Base-by-base conservation (phyloP, 2,888 invertebrate species). In the Thyatira batis region DNA sequence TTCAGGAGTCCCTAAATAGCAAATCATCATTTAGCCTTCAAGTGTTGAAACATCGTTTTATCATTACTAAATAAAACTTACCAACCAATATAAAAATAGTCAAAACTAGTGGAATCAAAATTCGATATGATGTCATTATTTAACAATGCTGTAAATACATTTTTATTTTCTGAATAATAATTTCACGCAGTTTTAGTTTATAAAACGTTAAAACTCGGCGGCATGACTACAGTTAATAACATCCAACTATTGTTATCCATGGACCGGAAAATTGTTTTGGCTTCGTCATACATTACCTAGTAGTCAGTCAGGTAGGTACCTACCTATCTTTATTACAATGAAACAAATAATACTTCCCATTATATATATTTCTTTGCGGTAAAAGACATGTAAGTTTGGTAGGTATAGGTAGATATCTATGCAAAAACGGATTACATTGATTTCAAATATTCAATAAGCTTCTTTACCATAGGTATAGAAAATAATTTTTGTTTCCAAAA, bases 1-100 rank as follows among this genome's bases (percentile, higher is more conserved):
- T n/a, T n/a, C n/a, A n/a, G n/a, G n/a, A n/a, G n/a, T n/a, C n/a
- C n/a, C n/a, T 51, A 23, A 28, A 23, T 33, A 45, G 28, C 20
- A 30, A 28, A 57, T 44, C 51, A 39, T 17, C 44, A 33, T 25
- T 21, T 45, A 50, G 11, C 28, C 48, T 53, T 48, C 50, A 23
- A 23, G n/a, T n/a, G n/a, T n/a, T n/a, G n/a, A n/a, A n/a, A n/a
- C n/a, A n/a, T n/a, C n/a, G n/a, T n/a, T n/a, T n/a, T n/a, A n/a
- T 6, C 23, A 23, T 4, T 1, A 33, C 33, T 17, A 17, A 39
- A 17, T 17, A 17, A 2, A 39, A 39, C 39, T 39, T 17, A 39
- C 39, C 39, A 17, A 39, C 39, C 39, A 39, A 39, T 39, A 39
- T 39, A 39, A 17, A 13, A 39, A 17, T 17, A 17, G 17, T 17